Evolutionary conservation across 1,140 invertebrate species (phyloP), one percentile per base, ranked within the genome.

Genomic region (Nasonia vitripennis): DNA sequence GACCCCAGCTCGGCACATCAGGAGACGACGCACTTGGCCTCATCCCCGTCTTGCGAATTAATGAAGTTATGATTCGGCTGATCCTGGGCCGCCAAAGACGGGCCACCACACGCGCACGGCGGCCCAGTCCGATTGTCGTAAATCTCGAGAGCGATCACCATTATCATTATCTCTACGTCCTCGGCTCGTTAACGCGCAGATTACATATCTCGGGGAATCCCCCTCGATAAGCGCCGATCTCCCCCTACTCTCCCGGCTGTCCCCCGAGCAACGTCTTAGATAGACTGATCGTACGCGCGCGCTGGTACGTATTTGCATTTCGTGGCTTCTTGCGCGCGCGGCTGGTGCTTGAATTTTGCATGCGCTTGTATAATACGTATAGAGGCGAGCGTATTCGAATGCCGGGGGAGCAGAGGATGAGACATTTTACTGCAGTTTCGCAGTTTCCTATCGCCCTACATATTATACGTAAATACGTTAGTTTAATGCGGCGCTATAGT

Each of bases 111-210:
- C 68, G 34, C 2, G 48, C 48, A 67, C 23, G 10, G 17, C 23
- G 10, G 17, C 71, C 27, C 20, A 5, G 27, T 77, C 10, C 81
- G 48, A 83, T 67, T n/a, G 27, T 67, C 81, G 73, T 83, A 83
- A 83, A 83, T 83, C 73, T 81, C 45, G 10, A 62, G 41, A 81
- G 80, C 80, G 70, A 81, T 81, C 80, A 74, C 68, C 80, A 81
- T 81, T 81, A 81, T 81, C 73, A 83, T 77, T 77, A 74, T 77
- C 81, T 83, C 68, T 45, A 81, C 81, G 73, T 83, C 55, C 81
- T 83, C 81, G 71, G 27, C 81, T 83, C 81, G 81, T 83, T 83
- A 83, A 71, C 48, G 11, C 81, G 27, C 20, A 74, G 81, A 83
- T 83, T 83, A 83, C 73, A 81, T 81, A 81, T 81, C 80, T 73